phyloP scores from a whole-genome alignment of 2,888 invertebrate genomes.

The Cyrtodaria siliqua region DNA sequence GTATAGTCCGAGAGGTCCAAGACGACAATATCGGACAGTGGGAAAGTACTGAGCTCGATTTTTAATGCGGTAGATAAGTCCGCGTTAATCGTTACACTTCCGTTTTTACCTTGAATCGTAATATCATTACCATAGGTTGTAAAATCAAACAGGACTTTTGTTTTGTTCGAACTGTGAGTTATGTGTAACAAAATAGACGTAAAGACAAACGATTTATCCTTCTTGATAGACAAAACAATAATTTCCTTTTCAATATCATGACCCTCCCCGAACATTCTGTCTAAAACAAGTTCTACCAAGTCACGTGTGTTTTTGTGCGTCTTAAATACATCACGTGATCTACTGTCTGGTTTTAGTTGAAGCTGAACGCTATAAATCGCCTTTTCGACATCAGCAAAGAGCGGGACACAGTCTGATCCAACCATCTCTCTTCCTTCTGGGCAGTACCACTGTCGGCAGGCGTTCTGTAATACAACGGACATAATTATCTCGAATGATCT shows the following conservation, averaged over 20 bases:
- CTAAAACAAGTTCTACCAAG: slow-evolving; percentile 12
- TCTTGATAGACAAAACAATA: slow-evolving; percentile 25
- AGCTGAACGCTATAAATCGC: slow-evolving; percentile 28
- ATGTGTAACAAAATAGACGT: not conserved
- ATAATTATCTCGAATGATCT: too few species aligned
- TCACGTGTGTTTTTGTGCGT: too few species aligned
- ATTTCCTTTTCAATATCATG: slow-evolving; percentile 20
- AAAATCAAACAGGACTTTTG: slow-evolving; percentile 17
- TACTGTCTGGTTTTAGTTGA: slow-evolving; percentile 16
- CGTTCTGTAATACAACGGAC: slow-evolving; percentile 51
- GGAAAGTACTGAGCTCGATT: slow-evolving; percentile 41
- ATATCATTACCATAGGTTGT: slow-evolving; percentile 27
- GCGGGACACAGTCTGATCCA: slow-evolving; percentile 34
- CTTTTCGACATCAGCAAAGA: slow-evolving; percentile 23
- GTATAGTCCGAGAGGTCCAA: slow-evolving; percentile 32
- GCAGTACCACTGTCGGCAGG: slow-evolving; percentile 59
- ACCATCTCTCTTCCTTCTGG: slow-evolving; percentile 28
- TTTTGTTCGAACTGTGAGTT: not conserved
- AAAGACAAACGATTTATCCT: slow-evolving; percentile 15
- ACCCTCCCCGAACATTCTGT: slow-evolving; percentile 22
- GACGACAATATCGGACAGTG: slow-evolving; percentile 19
- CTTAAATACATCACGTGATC: slow-evolving; percentile 1
- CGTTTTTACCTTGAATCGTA: not conserved
- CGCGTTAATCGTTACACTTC: slow-evolving; percentile 17
- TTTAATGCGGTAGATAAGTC: slow-evolving; percentile 30